Percentiles rank a stretch among this genome's conserved stretches.
These are phyloP conservation scores for Thalassoma bifasciatum DNA, from an alignment of 2,113 vertebrate species.

Conservation along the genomic window DNA sequence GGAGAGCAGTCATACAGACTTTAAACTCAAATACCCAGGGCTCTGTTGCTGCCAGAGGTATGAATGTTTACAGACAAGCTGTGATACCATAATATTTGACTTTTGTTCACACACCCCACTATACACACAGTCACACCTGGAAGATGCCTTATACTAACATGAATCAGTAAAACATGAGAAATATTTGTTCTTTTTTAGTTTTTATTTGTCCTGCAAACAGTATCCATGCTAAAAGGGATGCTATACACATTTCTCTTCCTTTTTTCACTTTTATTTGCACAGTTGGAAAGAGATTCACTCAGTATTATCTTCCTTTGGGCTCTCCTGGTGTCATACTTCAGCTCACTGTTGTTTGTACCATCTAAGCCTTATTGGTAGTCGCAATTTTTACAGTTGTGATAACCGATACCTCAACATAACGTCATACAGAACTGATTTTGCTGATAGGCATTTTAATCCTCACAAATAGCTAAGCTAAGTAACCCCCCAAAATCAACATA, in stretches of 20 bases:
- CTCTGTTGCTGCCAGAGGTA: constrained; percentile 89
- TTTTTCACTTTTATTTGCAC: not conserved
- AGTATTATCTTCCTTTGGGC: too few relatives aligned
- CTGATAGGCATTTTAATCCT: too few relatives aligned
- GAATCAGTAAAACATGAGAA: not conserved
- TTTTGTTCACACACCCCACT: not conserved
- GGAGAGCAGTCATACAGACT: constrained; percentile 51
- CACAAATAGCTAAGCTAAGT: too few relatives aligned
- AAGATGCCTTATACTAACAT: not conserved
- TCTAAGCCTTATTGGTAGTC: not conserved
- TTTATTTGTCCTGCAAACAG: too few relatives aligned
- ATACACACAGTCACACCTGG: not conserved
- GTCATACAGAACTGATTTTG: too few relatives aligned
- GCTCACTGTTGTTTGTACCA: too few relatives aligned
- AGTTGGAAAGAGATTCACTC: too few relatives aligned
- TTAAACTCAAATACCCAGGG: constrained; percentile 27
- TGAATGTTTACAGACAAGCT: not conserved
- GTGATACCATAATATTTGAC: not conserved
- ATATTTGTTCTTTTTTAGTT: not conserved
- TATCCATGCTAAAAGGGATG: not conserved
- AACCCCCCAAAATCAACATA: too few relatives aligned
- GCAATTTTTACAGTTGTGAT: too few relatives aligned
- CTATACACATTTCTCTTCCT: not conserved
- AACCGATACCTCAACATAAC: too few relatives aligned
- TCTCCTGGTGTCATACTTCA: too few relatives aligned